Evolutionary conservation across 2,113 vertebrate genomes (phyloP).

Genomic region (Uria aalge): DNA sequence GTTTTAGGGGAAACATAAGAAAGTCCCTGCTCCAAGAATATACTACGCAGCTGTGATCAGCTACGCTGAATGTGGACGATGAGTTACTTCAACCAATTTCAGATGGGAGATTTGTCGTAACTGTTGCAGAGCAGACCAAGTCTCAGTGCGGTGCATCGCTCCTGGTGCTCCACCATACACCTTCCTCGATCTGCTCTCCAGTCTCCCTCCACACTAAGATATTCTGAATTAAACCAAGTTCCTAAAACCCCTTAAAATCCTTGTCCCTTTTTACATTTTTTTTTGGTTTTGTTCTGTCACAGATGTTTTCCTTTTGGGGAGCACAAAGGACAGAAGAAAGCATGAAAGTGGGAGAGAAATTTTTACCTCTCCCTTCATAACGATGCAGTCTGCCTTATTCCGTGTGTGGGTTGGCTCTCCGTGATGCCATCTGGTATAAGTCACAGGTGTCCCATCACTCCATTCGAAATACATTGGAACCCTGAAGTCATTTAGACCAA

Average conservation of each 20-base stretch:
- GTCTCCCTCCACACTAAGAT: not conserved
- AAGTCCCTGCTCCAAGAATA: not conserved
- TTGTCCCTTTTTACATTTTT: too few relatives aligned
- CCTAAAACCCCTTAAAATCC: not conserved
- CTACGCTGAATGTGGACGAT: not conserved
- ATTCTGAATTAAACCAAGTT: not conserved
- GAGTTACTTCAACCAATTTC: not conserved
- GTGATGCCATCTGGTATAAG: constrained; percentile 86
- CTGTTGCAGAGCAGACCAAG: not conserved
- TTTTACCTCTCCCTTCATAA: constrained; percentile 87
- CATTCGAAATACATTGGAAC: constrained; percentile 90
- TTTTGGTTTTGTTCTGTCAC: not conserved
- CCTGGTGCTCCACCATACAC: not conserved
- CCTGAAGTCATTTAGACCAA: constrained; percentile 89
- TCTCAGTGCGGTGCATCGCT: not conserved
- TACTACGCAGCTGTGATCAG: not conserved
- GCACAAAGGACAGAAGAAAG: not conserved
- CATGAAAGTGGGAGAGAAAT: not conserved
- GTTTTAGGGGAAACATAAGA: not conserved
- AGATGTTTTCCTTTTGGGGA: not conserved
- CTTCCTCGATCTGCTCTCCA: not conserved
- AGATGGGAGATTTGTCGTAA: not conserved
- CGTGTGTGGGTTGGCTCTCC: constrained; percentile 83
- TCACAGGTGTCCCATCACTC: constrained; percentile 88
- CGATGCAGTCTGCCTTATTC: constrained; percentile 85